Percentiles rank a stretch among this genome's conserved stretches.
phyloP scores from a whole-genome alignment of 2,113 vertebrate genomes.

The Ptychochromis oligacanthus region DNA sequence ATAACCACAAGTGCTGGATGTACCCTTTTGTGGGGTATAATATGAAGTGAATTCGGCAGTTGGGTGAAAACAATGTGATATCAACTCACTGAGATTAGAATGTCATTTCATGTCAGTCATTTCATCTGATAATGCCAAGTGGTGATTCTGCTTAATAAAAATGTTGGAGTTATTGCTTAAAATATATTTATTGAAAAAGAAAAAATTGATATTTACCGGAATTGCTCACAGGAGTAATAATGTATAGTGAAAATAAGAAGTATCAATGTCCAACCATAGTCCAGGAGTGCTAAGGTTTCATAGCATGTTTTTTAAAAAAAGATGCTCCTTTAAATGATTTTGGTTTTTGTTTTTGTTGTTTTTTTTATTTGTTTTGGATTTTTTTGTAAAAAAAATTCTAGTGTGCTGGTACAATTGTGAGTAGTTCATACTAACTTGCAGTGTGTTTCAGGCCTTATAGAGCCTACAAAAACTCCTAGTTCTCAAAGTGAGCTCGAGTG shows the following conservation, averaged over 20 bases:
- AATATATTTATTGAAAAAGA: neutral
- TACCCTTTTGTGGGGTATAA: neutral
- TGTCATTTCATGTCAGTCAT: neutral
- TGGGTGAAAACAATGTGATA: neutral
- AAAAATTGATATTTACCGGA: neutral
- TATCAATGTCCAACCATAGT: neutral
- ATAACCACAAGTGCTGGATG: neutral
- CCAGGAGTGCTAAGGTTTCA: neutral
- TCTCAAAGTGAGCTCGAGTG: conserved; percentile 65
- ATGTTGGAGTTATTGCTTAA: too few relatives aligned
- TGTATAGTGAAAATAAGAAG: neutral
- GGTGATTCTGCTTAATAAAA: neutral
- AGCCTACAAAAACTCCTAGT: conserved; percentile 46
- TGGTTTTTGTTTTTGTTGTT: neutral
- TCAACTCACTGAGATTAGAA: neutral
- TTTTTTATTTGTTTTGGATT: too few relatives aligned
- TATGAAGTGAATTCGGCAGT: neutral
- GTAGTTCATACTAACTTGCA: conserved; percentile 40
- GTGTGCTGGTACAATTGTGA: neutral
- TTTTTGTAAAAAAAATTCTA: conserved; percentile 9
- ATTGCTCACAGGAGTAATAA: neutral
- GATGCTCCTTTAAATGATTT: neutral
- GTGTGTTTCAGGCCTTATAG: conserved; percentile 40
- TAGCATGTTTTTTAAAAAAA: conserved; percentile 9
- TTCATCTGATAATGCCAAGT: neutral